A percentile compares a stretch with the other conserved stretches of the same genome.
Conservation (phyloP, 2,797 vertebrate genomes). For the Muraenolepis orangiensis region DNA sequence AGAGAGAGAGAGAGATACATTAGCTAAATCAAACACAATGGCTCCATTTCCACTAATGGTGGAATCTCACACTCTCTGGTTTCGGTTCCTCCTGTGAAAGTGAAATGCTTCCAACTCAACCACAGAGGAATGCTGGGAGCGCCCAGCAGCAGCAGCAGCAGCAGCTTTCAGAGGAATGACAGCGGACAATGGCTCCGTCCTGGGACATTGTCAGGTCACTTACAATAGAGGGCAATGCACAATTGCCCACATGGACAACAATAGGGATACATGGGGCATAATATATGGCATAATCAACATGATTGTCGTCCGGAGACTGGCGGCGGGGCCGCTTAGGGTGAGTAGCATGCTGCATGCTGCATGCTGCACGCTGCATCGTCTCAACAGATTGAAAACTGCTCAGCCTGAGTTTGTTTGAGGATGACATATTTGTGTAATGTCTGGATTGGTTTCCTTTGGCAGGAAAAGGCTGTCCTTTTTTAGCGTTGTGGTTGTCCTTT, state of each 20-base stretch:
- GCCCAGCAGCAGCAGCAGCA: slow-evolving; percentile 41
- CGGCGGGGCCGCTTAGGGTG: background rate
- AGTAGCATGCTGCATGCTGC: background rate
- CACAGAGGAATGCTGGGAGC: slow-evolving; percentile 57
- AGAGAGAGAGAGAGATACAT: background rate
- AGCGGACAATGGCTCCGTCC: slow-evolving; percentile 44
- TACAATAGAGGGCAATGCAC: slow-evolving; percentile 41
- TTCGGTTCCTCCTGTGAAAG: slow-evolving; percentile 13
- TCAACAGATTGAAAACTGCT: background rate
- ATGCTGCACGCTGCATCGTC: no score
- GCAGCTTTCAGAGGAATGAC: slow-evolving; percentile 41
- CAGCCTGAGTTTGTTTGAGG: background rate
- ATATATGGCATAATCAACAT: background rate
- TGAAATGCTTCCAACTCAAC: slow-evolving; percentile 37
- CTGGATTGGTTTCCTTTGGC: background rate
- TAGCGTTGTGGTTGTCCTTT: background rate
- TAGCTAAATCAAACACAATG: slow-evolving; percentile 5
- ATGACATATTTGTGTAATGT: background rate
- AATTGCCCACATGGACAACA: slow-evolving; percentile 38
- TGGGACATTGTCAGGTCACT: slow-evolving; percentile 48
- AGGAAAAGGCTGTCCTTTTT: background rate
- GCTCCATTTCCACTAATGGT: slow-evolving; percentile 11
- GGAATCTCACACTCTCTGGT: slow-evolving; percentile 40
- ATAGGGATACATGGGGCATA: slow-evolving; percentile 29
- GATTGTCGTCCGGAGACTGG: background rate